Conservation (phyloP, 2,113 vertebrate species). For the Coryphaenoides rupestris region DNA sequence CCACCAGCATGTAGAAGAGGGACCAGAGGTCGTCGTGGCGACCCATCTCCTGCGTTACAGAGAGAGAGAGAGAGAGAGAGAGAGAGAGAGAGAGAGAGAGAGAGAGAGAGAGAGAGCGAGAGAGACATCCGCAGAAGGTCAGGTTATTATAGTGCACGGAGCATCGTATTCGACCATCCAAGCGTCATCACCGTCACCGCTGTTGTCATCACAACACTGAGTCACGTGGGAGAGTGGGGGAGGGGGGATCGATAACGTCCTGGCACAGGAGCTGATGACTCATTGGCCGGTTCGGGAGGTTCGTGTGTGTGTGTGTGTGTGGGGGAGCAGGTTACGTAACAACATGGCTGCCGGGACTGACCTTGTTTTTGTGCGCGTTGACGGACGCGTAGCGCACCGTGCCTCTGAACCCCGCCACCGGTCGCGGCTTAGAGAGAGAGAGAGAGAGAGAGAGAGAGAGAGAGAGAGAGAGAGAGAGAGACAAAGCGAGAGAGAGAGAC, state of each 20-base stretch:
- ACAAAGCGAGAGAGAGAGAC: background rate
- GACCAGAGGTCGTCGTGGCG: conserved; percentile 98
- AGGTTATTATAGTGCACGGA: background rate
- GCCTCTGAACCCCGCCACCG: conserved; percentile 94
- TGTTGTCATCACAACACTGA: background rate
- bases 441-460: too few relatives aligned
- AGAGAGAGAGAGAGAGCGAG: too few relatives aligned
- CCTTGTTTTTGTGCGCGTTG: conserved; percentile 97
- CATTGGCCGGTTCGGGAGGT: too few relatives aligned
- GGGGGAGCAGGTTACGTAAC: background rate
- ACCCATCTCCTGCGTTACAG: conserved; percentile 96
- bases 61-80: too few relatives aligned
- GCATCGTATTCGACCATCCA: background rate
- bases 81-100: too few relatives aligned
- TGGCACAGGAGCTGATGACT: background rate
- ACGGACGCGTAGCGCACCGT: conserved; percentile 96
- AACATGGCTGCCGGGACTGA: conserved; percentile 53
- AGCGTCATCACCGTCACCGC: background rate
- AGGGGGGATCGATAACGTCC: background rate
- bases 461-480: too few relatives aligned
- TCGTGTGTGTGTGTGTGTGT: fast-evolving
- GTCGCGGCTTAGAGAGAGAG: conserved; percentile 77
- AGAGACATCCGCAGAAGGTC: background rate
- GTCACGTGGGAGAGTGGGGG: background rate
- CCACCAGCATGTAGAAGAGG: conserved; percentile 98